Evolutionary conservation across 2,113 vertebrate genomes (phyloP).

Genomic region (Sphyrna mokarran): DNA sequence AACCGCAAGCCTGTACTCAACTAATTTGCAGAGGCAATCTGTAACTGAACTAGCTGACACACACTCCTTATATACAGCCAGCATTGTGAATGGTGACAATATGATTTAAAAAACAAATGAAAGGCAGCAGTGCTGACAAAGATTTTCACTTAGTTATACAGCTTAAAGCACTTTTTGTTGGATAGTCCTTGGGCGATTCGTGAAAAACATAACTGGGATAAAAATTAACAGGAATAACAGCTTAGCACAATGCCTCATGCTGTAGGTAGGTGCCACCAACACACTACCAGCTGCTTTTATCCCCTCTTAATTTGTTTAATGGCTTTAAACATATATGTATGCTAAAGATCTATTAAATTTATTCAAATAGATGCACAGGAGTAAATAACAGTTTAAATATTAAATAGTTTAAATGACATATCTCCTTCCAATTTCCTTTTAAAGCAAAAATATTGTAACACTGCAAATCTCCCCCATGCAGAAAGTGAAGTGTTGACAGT

Average conservation of each 20-base stretch:
- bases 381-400: background rate
- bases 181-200: background rate
- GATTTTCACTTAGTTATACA: background rate
- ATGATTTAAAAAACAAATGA: background rate
- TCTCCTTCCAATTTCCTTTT: background rate
- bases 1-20: background rate
- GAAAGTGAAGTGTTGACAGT: background rate
- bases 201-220: background rate
- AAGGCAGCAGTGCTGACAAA: background rate
- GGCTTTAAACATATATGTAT: background rate
- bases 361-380: background rate
- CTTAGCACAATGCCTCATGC: background rate
- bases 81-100: no score
- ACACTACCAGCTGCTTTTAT: background rate
- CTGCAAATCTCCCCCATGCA: background rate
- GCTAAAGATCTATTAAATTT: background rate
- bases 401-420: background rate
- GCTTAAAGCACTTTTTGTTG: background rate
- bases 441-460: background rate
- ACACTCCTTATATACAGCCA: background rate
- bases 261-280: background rate
- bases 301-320: background rate
- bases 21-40: background rate
- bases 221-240: background rate
- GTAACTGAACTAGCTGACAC: background rate